Percentiles rank a stretch among this genome's conserved stretches.
Evolutionary conservation across 2,113 vertebrate genomes (phyloP).

Genomic region (Nothocercus nigrocapillus): DNA sequence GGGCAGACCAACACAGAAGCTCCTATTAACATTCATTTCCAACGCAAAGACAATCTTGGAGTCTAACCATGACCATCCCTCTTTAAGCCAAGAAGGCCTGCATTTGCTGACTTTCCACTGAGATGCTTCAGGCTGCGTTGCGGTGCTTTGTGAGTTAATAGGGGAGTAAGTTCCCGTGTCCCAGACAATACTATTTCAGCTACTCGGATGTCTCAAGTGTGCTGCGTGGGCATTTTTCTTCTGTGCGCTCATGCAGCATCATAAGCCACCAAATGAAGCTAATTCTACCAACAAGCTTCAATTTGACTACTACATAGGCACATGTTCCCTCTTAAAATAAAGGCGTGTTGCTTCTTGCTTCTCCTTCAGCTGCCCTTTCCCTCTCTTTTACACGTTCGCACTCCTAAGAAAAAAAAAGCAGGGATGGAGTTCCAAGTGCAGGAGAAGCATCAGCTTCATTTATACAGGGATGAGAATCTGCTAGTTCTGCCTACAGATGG

Average conservation of each 20-base stretch:
- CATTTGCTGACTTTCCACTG: background rate
- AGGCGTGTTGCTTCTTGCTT: background rate
- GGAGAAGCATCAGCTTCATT: background rate
- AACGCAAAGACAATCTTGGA: background rate
- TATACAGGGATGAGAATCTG: background rate
- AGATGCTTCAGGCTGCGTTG: background rate
- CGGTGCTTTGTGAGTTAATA: background rate
- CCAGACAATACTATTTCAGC: background rate
- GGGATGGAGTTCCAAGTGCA: rapidly evolving
- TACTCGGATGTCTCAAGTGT: background rate
- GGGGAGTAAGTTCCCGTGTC: background rate
- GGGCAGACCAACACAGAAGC: background rate
- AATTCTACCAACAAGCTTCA: background rate
- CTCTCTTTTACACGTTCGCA: background rate
- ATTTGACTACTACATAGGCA: background rate
- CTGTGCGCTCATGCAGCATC: background rate
- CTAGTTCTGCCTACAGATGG: background rate
- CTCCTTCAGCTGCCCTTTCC: constrained; percentile 20
- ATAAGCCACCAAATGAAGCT: background rate
- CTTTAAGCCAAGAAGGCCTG: background rate
- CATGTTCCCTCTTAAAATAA: background rate
- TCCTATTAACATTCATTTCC: background rate
- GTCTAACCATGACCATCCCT: background rate
- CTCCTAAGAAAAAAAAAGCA: background rate
- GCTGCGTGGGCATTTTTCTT: constrained; percentile 7